Base-by-base conservation (phyloP, 1,140 invertebrate species). In the Asobara japonica region DNA sequence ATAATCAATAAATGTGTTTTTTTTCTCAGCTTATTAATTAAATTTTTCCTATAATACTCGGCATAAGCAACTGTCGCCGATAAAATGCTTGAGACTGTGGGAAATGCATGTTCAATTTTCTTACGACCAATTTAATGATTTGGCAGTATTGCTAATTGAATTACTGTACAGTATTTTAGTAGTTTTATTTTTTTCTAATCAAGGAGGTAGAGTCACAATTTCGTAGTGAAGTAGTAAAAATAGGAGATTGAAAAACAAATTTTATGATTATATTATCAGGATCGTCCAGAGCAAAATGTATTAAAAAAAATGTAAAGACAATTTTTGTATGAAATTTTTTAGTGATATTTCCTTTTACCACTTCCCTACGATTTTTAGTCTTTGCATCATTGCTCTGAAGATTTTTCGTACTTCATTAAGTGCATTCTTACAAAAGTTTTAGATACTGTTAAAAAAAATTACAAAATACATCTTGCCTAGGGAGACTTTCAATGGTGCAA, bases 121-220 rank as follows among this genome's bases (percentile, higher is more conserved):
- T 30, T 27, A 51, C 41, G 51, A 56, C 33, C 33, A 33, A 38
- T 20, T 30, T 65, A 31, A 36, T 33, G 20, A 36, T 70, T 31
- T 71, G 69, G 60, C 60, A 64, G 60, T 65, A 71, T 71, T 65
- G 13, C 61, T 65, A 71, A 71, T 31, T 64, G 69, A 51, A 36
- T 51, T 64, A 56, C 25, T 22, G 25, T 51, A 65, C 60, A 22
- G n/a, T 51, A 69, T 31, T 60, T 60, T 25, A 20, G n/a, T n/a
- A n/a, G n/a, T n/a, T n/a, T n/a, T 33, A 8, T 69, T 56, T 56
- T 30, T 69, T 29, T 22, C 61, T 56, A 25, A 56, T 56, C 51
- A 56, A 65, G 45, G 62, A 71, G 38, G 70, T 66, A 71, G 41
- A 51, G 29, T 22, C 65, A 56, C 18, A 56, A 16, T 45, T 45